Evolutionary conservation across 2,797 vertebrate genomes (phyloP), one percentile per base, ranked within the genome.

Genomic region (Chaetodon trifasciatus): DNA sequence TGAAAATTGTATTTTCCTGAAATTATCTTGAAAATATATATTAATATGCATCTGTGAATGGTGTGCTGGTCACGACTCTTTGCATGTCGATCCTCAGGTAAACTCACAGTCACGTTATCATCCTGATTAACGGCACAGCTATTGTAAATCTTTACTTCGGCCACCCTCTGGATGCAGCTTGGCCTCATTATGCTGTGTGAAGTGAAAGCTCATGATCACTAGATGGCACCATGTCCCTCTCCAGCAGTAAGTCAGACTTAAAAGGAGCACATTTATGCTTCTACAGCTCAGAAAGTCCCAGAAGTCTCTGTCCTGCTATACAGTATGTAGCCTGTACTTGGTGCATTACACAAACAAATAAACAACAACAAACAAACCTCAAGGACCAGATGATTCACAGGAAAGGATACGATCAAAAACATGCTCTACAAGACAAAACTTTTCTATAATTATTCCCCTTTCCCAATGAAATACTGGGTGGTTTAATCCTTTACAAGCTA

Each of bases 1-100:
- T 87, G 63, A 84, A 90, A 93, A 85, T 70, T 84, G 88, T 93
- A 92, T 93, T 93, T 94, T 93, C 92, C 89, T 87, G 88, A 84
- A 91, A 91, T 89, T 90, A 91, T 92, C 77, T 76, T 89, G 65
- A 88, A 89, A 85, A 92, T 90, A 93, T 87, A 93, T 82, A 93
- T 87, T 74, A 58, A 81, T 88, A 92, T 87, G 80, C 84, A 90
- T 91, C 77, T 70, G 67, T 71, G 62, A 82, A 76, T 16, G 61
- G 6, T 82, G 44, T 67, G 57, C 83, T 64, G 35, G 32, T 81
- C 42, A 23, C 39, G 11, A 28, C 28, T 32, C 76, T n/a, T 3
- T 6, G 3, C n/a, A 37, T 7, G 39, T 35, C 8, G n/a, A 40
- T 46, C 32, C 6, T 61, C 39, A 49, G 9, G 10, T 16, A 24